Evolutionary conservation across 2,113 vertebrate genomes (phyloP), one percentile per base, ranked within the genome.

Genomic region (Haemorhous mexicanus): DNA sequence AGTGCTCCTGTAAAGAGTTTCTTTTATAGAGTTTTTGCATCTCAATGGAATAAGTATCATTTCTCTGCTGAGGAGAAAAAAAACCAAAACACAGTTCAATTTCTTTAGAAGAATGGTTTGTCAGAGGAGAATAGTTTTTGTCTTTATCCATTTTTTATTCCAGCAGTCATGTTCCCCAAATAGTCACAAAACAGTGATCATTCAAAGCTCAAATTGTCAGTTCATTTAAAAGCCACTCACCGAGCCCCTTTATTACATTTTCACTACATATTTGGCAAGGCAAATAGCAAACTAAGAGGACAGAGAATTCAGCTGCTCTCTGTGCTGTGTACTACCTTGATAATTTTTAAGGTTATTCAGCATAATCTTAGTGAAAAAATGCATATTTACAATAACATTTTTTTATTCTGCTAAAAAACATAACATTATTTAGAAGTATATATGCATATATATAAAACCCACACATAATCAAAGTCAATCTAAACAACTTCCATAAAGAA

Each of bases 11-110:
- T 92, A 96, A 97, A 97, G 86, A 92, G 85, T 92, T 52, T 95
- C 95, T 97, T 97, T 97, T 94, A 97, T 97, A 95, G 94, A 96
- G 89, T 97, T 98, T 98, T 97, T 97, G 97, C 95, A 96, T 98
- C 97, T 97, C 94, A 0, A 72, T 96, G 94, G 96, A 97, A 97
- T 98, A 98, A 96, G 94, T 97, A 97, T 98, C 74, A 94, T 97
- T 97, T 97, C 88, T 90, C 83, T 4, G 3, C 49, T 89, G 94
- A 89, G 47, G 26, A n/a, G 37, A 77, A 82, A n/a, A 50, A 62
- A 37, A 8, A 58, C 2, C 9, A 35, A 26, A 43, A 19, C 86
- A 95, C 76, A 94, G 93, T 96, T 96, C 93, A 97, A 97, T 98
- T 97, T 97, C 86, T 91, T 97, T 94, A 95, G 83, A 91, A 96